Percentiles rank a stretch among this genome's conserved stretches.
Evolutionary conservation across 64 coral and sea anemone species (phyloP).

Genomic region (Porites lutea): DNA sequence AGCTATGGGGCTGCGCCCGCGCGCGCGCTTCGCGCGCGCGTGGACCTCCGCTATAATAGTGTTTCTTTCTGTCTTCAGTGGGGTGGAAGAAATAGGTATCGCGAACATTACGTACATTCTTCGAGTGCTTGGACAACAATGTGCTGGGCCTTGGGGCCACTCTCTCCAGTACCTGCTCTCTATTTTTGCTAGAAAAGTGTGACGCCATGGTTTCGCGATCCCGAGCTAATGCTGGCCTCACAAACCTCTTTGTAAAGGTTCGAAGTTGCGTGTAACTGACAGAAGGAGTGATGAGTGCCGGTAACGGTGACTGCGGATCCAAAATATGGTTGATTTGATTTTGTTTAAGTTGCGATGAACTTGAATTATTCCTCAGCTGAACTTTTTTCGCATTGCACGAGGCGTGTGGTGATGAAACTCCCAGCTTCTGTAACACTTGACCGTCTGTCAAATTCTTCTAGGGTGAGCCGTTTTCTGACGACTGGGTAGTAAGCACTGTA

Average conservation of each 20-base stretch:
- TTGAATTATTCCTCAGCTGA: not conserved
- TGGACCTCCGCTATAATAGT: too few species aligned
- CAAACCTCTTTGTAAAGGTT: not conserved
- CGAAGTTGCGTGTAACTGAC: not conserved
- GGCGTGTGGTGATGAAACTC: not conserved
- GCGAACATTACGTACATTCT: conserved; percentile 9
- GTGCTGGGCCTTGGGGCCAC: conserved; percentile 20
- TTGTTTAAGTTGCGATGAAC: not conserved
- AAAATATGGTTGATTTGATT: not conserved
- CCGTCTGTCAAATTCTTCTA: not conserved
- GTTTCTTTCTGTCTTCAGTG: conserved; percentile 56
- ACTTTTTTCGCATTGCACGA: not conserved
- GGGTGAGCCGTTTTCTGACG: not conserved
- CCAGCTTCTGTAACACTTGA: not conserved
- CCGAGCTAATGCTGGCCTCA: too few species aligned
- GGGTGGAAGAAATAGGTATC: conserved; percentile 58
- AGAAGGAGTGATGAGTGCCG: not conserved
- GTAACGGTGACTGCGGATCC: not conserved
- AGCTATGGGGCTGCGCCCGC: too few species aligned
- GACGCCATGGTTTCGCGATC: not conserved
- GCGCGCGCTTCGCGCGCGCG: too few species aligned
- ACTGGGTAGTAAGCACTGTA: not conserved
- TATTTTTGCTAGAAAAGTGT: not conserved
- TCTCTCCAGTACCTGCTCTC: not conserved
- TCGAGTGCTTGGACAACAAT: conserved; percentile 29